Evolutionary conservation across 2,888 invertebrate species (phyloP), one percentile per base, ranked within the genome.

Genomic region (Leptinotarsa tumamoca): DNA sequence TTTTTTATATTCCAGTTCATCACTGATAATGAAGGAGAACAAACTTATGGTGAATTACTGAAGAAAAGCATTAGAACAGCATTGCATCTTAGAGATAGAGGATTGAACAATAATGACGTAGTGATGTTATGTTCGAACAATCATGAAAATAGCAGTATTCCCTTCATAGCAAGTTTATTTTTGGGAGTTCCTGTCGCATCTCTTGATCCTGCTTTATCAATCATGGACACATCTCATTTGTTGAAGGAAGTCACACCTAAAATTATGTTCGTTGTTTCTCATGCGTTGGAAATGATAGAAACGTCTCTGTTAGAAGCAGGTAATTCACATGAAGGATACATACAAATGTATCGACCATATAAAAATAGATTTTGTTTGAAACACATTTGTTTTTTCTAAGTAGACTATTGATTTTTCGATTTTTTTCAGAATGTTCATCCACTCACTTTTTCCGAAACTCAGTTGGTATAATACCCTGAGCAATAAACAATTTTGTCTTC

Each of bases 51-150:
- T 1, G 88, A 89, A 10, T 85, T 88, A 0, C 80, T 90, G 3
- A 81, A 86, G 50, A 86, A 90, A 43, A 86, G 89, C 3, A 86
- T 90, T 4, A 84, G 88, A 56, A 89, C 90, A 73, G 91, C 91
- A 0, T 85, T 85, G 13, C 86, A 88, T 49, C 83, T 91, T 50
- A 84, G 78, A 74, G 85, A 85, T 3, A 78, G 88, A 67, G 89
- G 89, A 18, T 72, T 90, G 4, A 76, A 84, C 67, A 75, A 75
- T 23, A 88, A 88, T 4, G 90, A 91, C 78, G 88, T 90, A 7
- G 86, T 91, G 52, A 83, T 88, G 1, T 70, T 90, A 0, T 90
- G 90, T 86, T 89, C 89, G 2, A 87, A 88, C 1, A 90, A 89
- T 76, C 89, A 90, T 49, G 63, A 88, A 1, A 87, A 91, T 73